Percentiles rank a stretch among this genome's conserved stretches.
These are phyloP conservation scores for Smittia aterrima DNA, from an alignment of 2,888 invertebrate species.

Conservation along the genomic window DNA sequence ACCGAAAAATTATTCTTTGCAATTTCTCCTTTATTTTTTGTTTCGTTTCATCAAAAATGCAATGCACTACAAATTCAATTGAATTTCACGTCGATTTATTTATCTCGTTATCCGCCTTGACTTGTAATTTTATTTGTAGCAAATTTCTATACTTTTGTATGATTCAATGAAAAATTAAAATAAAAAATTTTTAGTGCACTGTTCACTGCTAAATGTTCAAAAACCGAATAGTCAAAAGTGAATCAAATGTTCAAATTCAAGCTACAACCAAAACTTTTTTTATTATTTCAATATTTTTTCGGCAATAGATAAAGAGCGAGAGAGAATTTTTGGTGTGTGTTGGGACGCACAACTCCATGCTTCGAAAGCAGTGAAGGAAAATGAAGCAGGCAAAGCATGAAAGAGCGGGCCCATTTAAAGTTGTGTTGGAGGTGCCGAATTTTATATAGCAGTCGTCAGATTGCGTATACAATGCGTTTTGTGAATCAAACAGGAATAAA, in stretches of 20 bases:
- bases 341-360: background rate
- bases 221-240: slow-evolving; percentile 41
- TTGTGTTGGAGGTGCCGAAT: background rate
- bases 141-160: slow-evolving; percentile 24
- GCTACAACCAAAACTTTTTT: slow-evolving; percentile 39
- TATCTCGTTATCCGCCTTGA: slow-evolving; percentile 20
- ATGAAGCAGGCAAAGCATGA: background rate
- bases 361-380: background rate
- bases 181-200: slow-evolving; percentile 41
- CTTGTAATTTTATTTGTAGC: slow-evolving; percentile 24
- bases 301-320: slow-evolving; percentile 40
- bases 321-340: slow-evolving; percentile 33
- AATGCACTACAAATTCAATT: slow-evolving; percentile 21
- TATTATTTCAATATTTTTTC: slow-evolving; percentile 41
- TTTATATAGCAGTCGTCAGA: background rate
- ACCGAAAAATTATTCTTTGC: background rate
- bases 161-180: slow-evolving; percentile 41
- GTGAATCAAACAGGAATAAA: background rate
- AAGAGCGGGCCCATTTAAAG: background rate
- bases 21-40: background rate
- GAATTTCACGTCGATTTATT: background rate
- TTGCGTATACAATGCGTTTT: slow-evolving; percentile 23
- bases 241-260: slow-evolving; percentile 38
- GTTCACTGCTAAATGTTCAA: slow-evolving; percentile 41
- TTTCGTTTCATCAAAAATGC: slow-evolving; percentile 19